Conservation (phyloP, 2,113 vertebrate species). For the Neomonachus schauinslandi region DNA sequence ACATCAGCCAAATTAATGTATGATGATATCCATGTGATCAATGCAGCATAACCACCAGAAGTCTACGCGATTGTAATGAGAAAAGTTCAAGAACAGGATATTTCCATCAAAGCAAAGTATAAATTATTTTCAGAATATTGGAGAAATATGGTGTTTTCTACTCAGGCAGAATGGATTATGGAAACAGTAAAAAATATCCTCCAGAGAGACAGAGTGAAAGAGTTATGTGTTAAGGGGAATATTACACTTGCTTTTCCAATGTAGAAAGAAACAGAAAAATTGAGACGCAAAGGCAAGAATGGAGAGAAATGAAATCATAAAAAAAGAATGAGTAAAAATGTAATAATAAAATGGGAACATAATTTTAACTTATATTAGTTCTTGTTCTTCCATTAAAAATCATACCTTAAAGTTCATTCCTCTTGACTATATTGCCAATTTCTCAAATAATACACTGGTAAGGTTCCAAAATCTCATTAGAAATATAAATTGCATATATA, state of each 20-base stretch:
- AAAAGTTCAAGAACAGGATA: constrained; percentile 35
- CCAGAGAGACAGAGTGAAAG: constrained; percentile 56
- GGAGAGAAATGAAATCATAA: constrained; percentile 6
- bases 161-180: constrained; percentile 47
- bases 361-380: constrained; percentile 28
- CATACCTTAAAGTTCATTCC: constrained; percentile 60
- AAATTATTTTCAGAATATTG: constrained; percentile 60
- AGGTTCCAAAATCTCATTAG: constrained; percentile 64
- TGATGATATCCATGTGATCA: not conserved
- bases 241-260: constrained; percentile 56
- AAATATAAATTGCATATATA: constrained; percentile 43
- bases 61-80: not conserved
- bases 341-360: constrained; percentile 5
- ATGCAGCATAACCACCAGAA: not conserved
- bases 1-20: not conserved
- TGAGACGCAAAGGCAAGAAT: not conserved
- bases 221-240: constrained; percentile 33
- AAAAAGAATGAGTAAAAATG: not conserved
- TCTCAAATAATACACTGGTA: constrained; percentile 63
- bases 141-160: constrained; percentile 70
- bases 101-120: constrained; percentile 45
- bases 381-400: constrained; percentile 53
- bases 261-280: constrained; percentile 68
- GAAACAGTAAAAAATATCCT: constrained; percentile 69
- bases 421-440: constrained; percentile 42